Evolutionary conservation across 2,888 invertebrate genomes (phyloP).

Genomic region (Rhagonycha lutea): DNA sequence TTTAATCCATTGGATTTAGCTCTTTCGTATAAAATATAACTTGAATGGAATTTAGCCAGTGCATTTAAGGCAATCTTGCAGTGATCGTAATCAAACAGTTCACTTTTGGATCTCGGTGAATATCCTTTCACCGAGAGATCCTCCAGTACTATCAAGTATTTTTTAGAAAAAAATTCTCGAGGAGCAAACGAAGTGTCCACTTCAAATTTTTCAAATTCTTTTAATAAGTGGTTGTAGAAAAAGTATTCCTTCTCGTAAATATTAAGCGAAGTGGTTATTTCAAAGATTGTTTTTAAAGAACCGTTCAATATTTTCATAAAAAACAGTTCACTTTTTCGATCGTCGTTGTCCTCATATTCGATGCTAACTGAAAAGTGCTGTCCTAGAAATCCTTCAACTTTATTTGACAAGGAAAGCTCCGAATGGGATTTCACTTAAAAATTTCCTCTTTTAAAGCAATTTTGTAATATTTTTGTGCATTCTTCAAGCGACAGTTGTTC

Average conservation of each 20-base stretch:
- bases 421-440: constrained; percentile 19
- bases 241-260: constrained; percentile 45
- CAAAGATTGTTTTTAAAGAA: constrained; percentile 18
- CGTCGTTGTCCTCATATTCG: constrained; percentile 15
- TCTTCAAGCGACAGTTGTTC: constrained; percentile 20
- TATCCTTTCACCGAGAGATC: constrained; percentile 38
- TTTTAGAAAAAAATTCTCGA: constrained; percentile 39
- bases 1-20: constrained; percentile 35
- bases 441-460: constrained; percentile 14
- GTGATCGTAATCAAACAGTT: constrained; percentile 56
- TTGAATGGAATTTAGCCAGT: constrained; percentile 59
- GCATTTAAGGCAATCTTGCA: constrained; percentile 56
- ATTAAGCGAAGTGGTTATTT: constrained; percentile 21
- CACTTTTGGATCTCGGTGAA: constrained; percentile 28
- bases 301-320: constrained; percentile 28
- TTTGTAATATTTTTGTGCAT: constrained; percentile 25
- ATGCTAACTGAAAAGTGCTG: constrained; percentile 33
- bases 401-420: constrained; percentile 30
- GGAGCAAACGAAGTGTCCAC: constrained; percentile 41
- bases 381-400: constrained; percentile 34
- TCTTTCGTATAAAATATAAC: constrained; percentile 58
- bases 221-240: constrained; percentile 39
- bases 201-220: constrained; percentile 32
- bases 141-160: constrained; percentile 41
- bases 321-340: constrained; percentile 1